These are phyloP conservation scores for Phalanger gymnotis DNA, from an alignment of 2,797 vertebrate species.

Conservation along the genomic window DNA sequence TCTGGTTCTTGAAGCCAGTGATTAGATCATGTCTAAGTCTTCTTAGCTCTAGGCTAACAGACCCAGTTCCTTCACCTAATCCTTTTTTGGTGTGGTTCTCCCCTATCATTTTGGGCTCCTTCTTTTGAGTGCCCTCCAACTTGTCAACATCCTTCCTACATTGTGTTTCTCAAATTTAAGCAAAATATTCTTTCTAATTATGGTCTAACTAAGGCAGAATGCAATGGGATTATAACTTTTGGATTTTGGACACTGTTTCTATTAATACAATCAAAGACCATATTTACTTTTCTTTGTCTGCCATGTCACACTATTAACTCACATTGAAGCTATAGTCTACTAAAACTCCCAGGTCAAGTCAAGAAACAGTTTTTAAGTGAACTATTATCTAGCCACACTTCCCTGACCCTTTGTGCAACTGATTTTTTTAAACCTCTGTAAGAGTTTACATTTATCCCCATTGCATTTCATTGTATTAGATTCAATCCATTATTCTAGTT, in stretches of 20 bases:
- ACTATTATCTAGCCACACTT: background rate
- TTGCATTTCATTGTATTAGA: background rate
- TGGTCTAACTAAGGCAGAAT: background rate
- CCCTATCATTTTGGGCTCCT: background rate
- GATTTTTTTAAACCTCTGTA: background rate
- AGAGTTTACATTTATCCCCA: background rate
- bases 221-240: background rate
- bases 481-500: background rate
- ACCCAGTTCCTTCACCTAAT: background rate
- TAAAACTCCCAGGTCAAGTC: background rate
- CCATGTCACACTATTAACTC: background rate
- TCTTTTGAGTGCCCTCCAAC: background rate
- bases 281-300: background rate
- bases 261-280: background rate
- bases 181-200: background rate
- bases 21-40: background rate
- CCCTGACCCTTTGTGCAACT: background rate
- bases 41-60: background rate
- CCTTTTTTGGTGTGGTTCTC: background rate
- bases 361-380: background rate
- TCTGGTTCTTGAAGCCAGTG: background rate
- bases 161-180: background rate
- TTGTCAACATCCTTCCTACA: background rate
- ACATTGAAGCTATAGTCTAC: background rate
- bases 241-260: background rate